phyloP scores from a whole-genome alignment of 2,797 vertebrate species.

The Pipistrellus nathusii region DNA sequence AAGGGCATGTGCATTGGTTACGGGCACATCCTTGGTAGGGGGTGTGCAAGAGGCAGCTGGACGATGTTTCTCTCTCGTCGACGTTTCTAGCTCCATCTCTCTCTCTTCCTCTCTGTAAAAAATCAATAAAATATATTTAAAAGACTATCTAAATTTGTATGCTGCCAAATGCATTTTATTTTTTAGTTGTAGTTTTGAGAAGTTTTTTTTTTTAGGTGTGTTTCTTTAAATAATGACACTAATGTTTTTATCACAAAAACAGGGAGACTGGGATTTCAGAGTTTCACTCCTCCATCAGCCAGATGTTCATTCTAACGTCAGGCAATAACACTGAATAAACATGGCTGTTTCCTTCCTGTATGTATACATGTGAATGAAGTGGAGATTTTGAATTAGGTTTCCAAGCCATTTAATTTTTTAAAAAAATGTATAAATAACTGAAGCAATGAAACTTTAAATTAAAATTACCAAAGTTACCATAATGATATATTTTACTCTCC shows the following conservation, averaged over 20 bases:
- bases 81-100: too few relatives aligned
- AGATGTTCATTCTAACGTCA: constrained; percentile 57
- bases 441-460: constrained; percentile 14
- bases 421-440: not conserved
- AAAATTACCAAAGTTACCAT: not conserved
- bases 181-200: constrained; percentile 12
- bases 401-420: not conserved
- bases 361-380: not conserved
- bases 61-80: too few relatives aligned
- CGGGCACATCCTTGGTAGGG: too few relatives aligned
- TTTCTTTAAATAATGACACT: not conserved
- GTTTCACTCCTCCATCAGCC: not conserved
- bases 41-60: too few relatives aligned
- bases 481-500: not conserved
- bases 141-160: not conserved
- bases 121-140: not conserved
- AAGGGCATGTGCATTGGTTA: too few relatives aligned
- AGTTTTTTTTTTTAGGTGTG: not conserved
- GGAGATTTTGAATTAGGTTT: not conserved
- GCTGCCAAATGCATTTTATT: not conserved
- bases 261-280: not conserved
- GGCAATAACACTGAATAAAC: constrained; percentile 24
- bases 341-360: not conserved
- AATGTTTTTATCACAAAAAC: not conserved
- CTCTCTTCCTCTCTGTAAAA: too few relatives aligned